These are phyloP conservation scores for Acestrorhynchus altus DNA, from an alignment of 2,797 vertebrate genomes.

Conservation along the genomic window DNA sequence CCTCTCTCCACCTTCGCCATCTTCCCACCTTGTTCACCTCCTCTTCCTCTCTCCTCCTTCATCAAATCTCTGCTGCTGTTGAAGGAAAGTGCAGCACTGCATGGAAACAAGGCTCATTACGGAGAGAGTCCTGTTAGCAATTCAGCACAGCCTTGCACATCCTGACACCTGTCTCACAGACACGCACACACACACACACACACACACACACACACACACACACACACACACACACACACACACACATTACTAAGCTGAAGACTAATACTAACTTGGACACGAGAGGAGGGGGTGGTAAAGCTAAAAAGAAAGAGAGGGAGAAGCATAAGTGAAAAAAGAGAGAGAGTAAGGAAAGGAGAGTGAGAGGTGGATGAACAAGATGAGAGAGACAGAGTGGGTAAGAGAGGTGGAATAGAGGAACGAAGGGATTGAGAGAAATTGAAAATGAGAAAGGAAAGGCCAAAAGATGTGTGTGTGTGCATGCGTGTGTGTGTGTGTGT, in stretches of 20 bases:
- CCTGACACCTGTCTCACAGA: constrained; percentile 11
- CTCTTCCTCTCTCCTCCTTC: too few species aligned
- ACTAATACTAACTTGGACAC: too few species aligned
- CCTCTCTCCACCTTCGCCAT: too few species aligned
- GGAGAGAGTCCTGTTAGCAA: not conserved
- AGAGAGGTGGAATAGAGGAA: too few species aligned
- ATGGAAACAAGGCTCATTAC: not conserved
- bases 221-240: constrained; percentile 17
- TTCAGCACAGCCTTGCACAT: not conserved
- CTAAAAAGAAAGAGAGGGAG: not conserved
- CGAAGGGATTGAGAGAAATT: not conserved
- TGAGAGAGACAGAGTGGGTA: constrained; percentile 18
- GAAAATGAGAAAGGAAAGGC: not conserved
- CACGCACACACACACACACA: too few species aligned
- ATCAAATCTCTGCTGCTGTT: not conserved
- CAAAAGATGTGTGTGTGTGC: too few species aligned
- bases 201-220: too few species aligned
- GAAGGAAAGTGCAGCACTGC: not conserved
- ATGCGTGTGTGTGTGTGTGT: too few species aligned
- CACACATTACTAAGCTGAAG: too few species aligned
- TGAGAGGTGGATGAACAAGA: not conserved
- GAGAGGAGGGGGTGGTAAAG: not conserved
- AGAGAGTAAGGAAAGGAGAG: not conserved
- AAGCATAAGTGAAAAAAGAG: not conserved
- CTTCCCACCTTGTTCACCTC: too few species aligned